Base-by-base conservation (phyloP, 2,888 invertebrate genomes). In the Microplitis deprimator region DNA sequence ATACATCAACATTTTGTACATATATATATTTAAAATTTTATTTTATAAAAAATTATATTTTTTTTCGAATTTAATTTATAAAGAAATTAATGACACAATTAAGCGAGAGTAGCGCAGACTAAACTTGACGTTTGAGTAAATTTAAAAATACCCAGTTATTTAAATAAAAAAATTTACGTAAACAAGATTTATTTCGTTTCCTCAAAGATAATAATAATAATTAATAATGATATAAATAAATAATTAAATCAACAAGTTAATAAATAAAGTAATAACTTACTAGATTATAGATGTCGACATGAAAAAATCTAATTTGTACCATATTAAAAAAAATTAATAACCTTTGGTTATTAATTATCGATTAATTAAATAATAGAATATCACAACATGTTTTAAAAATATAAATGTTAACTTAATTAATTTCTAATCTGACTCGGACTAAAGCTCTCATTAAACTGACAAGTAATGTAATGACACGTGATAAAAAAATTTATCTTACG, bases 271-370 rank as follows among this genome's bases (percentile, higher is more conserved):
- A 29, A 29, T 29, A 81, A 86, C 87, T 87, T 82, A 87, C 87
- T 38, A 84, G 83, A 78, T 85, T 85, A 75, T 83, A 84, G 79
- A 85, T 84, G 82, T 87, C 85, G 60, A 86, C 84, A 79, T 83
- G 85, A 82, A 85, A 85, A 71, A 87, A 83, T 83, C 84, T 86
- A 70, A 87, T 86, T 81, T 87, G 87, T 80, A 87, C 87, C 87
- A 87, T 87, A 79, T 84, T 79, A 71, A 40, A 73, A 40, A 40
- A 17, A 38, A 59, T 69, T 61, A 69, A 16, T 6, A 29, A 29
- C 29, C 29, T 4, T 4, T 7, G 41, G n/a, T 41, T 20, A 61
- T 64, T 61, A 69, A 64, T 68, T 65, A 70, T 70, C 29, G 10
- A 70, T n/a, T 13, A 60, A 60, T 60, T 7, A 38, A 20, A 8